Base-by-base conservation (phyloP, 2,113 vertebrate genomes). In the Phrynosoma blainvillii region DNA sequence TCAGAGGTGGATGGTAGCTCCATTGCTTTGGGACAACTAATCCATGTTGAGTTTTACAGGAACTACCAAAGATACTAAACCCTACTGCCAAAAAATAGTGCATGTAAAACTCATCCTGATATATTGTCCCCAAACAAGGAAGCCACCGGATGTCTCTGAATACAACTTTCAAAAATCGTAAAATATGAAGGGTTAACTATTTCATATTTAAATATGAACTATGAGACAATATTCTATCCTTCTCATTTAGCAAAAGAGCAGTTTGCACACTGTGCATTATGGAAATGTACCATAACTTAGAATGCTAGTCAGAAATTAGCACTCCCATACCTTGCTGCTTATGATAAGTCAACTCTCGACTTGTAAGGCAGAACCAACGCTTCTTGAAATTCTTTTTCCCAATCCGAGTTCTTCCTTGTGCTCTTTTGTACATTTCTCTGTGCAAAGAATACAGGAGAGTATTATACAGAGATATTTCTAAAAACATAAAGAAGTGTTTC, bases 301-400 rank as follows among this genome's bases (percentile, higher is more conserved):
- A 90, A 75, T 36, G 4, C 13, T 56, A 56, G 12, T 62, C 1
- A 32, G n/a, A 78, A 89, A 90, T 68, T 4, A 89, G 79, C 27
- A 54, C 36, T 25, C 32, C 52, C 40, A 54, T 95, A 99, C 99
- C 98, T 98, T 97, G 98, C 52, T 98, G 97, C 89, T 98, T 99
- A 95, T 98, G 98, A 94, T 99, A 99, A 59, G 98, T 98, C 56
- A 99, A 97, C 91, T 99, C 98, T 94, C 98, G 97, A 93, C 97
- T 99, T 90, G 98, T 99, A 92, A 99, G 94, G 89, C 97, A 97
- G 92, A 99, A 98, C 98, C 98, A 99, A 16, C 98, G 95, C 90
- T 98, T 99, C 92, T 99, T 98, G 93, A 99, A 99, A 93, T 97
- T 98, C 95, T 96, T 99, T 96, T 98, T 99, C 85, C 97, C 98